These are phyloP conservation scores for Acronicta alni DNA, from an alignment of 2,888 invertebrate species.

Conservation along the genomic window DNA sequence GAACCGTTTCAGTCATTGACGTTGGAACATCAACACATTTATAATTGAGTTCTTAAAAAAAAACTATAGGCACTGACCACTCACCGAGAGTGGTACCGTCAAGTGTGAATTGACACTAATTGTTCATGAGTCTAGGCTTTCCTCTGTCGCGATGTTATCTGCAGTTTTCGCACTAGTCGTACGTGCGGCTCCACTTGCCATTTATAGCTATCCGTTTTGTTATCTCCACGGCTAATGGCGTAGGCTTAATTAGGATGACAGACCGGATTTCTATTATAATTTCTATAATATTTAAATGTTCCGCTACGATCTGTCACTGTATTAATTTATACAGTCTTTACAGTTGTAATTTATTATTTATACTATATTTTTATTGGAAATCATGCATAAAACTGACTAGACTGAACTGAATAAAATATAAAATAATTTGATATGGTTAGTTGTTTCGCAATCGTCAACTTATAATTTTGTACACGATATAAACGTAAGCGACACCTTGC, in stretches of 20 bases:
- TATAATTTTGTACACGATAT: too few species aligned
- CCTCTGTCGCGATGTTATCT: conserved; percentile 61
- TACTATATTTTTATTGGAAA: background rate
- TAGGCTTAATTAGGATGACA: conserved; percentile 50
- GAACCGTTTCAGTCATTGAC: background rate
- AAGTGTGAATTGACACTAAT: conserved; percentile 59
- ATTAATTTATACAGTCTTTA: conserved; percentile 12
- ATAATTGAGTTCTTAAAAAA: conserved; percentile 43
- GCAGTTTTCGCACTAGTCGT: conserved; percentile 57
- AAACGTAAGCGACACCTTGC: too few species aligned
- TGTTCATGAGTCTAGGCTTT: conserved; percentile 64
- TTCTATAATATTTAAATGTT: conserved; percentile 31
- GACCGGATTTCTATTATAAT: conserved; percentile 39
- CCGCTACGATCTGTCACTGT: conserved; percentile 18
- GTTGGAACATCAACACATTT: conserved; percentile 39
- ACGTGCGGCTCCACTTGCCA: conserved; percentile 58
- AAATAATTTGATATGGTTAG: too few species aligned
- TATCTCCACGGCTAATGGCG: conserved; percentile 59
- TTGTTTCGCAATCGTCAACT: too few species aligned
- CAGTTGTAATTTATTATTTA: background rate
- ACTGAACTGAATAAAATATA: too few species aligned
- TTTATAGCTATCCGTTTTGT: conserved; percentile 62
- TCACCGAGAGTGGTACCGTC: conserved; percentile 39
- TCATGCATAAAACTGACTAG: too few species aligned
- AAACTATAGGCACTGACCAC: conserved; percentile 25